Base-by-base conservation (phyloP, 92 coral and sea anemone species). In the Phenganax subtilis region DNA sequence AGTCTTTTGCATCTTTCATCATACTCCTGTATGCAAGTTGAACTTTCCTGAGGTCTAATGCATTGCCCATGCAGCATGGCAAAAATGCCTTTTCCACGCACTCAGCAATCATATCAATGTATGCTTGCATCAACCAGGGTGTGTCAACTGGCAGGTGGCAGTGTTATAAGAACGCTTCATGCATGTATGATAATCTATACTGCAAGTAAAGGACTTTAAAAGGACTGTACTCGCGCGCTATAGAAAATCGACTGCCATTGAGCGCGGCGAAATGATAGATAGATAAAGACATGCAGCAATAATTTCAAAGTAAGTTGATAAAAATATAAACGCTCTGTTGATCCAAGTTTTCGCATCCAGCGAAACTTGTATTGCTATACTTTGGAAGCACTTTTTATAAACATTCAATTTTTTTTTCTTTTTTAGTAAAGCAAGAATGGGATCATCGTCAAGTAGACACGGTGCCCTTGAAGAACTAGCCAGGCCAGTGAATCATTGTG, bases 401-500 rank as follows among this genome's bases (percentile, higher is more conserved):
- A 65, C 71, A 44, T 9, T 10, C 1, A 65, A 10, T 65, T 65
- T 44, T 12, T 44, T 12, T 59, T 59, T 1, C 65, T 59, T 59
- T 59, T 59, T 12, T 7, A 3, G 5, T 51, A 51, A 12, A 51
- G 10, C 52, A 9, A 44, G 0, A 0, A 76, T 76, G 81, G 81
- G 81, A 5, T 44, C 70, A 8, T 76, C 81, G n/a, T 76, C 81
- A 29, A 76, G 81, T 59, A 59, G 69, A 58, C 52, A 29, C 6
- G 37, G 25, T 20, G 54, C 5, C 14, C 81, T 25, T 58, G 69
- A 58, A 28, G 70, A 59, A 31, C 70, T n/a, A 3, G 11, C 69
- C 0, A 57, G 67, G 10, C 54, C 81, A 9, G 28, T 25, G 30
- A 31, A 25, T 14, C n/a, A 10, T 28, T 28, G 16, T 29, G 52